Evolutionary conservation across 1,140 invertebrate genomes (phyloP).

Genomic region (Drosophila guanche): DNA sequence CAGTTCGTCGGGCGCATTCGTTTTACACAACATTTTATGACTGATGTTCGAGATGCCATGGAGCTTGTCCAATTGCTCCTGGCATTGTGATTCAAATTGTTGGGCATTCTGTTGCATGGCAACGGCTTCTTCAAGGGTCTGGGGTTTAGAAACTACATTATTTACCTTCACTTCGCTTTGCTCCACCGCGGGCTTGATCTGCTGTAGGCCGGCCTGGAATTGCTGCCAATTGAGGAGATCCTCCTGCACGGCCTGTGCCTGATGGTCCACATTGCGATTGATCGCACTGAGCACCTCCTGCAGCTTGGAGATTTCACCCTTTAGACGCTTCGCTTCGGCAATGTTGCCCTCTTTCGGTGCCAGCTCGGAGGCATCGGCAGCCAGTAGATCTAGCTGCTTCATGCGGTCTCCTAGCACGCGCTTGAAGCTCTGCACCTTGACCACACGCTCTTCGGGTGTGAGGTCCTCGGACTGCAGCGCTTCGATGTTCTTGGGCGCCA

Average conservation of each 20-base stretch:
- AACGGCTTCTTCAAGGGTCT: conserved; percentile 90
- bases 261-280: conserved; percentile 88
- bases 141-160: conserved; percentile 89
- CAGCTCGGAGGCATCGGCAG: conserved; percentile 90
- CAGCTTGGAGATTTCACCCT: conserved; percentile 87
- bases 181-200: conserved; percentile 95
- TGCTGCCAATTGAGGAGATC: conserved; percentile 93
- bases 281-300: conserved; percentile 88
- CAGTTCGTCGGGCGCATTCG: conserved; percentile 90
- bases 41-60: conserved; percentile 89
- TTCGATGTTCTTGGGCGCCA: conserved; percentile 90
- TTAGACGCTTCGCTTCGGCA: conserved; percentile 88
- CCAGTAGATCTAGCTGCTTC: conserved; percentile 88
- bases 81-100: conserved; percentile 90
- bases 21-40: conserved; percentile 89
- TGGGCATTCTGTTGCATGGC: conserved; percentile 88
- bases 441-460: conserved; percentile 90
- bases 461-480: conserved; percentile 89
- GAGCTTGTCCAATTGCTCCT: conserved; percentile 89
- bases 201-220: conserved; percentile 90
- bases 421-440: conserved; percentile 88
- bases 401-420: conserved; percentile 89
- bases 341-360: conserved; percentile 87
- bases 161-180: conserved; percentile 91
- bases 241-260: conserved; percentile 88